Evolutionary conservation across 2,113 vertebrate genomes (phyloP).

Genomic region (Tenebrosternarchus preto): DNA sequence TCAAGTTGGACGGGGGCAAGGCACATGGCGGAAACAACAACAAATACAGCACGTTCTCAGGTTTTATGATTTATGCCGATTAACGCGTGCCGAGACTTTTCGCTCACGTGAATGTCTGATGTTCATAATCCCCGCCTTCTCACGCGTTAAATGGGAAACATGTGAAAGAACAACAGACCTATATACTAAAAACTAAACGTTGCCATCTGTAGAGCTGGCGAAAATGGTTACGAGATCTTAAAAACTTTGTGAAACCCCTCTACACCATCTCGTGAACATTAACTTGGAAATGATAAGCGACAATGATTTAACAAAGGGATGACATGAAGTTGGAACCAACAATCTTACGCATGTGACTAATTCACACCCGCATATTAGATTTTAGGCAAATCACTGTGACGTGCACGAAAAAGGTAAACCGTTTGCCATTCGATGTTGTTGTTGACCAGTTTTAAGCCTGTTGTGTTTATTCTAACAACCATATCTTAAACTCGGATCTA

Average conservation of each 20-base stretch:
- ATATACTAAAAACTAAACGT: background rate
- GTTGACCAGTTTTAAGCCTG: constrained; percentile 2
- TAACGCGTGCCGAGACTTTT: constrained; percentile 66
- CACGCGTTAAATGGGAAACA: background rate
- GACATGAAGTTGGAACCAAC: background rate
- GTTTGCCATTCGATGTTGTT: constrained; percentile 5
- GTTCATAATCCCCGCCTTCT: background rate
- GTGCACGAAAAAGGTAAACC: constrained; percentile 19
- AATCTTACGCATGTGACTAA: constrained; percentile 20
- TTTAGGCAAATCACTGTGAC: constrained; percentile 48
- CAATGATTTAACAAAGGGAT: background rate
- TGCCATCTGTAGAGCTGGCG: constrained; percentile 6
- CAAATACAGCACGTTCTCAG: constrained; percentile 99
- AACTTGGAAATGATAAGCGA: background rate
- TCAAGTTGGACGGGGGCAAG: constrained; percentile 97
- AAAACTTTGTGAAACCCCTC: background rate
- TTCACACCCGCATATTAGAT: constrained; percentile 26
- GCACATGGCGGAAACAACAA: constrained; percentile 99
- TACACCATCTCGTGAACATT: background rate
- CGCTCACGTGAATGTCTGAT: background rate
- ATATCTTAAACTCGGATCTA: background rate
- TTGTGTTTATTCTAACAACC: background rate
- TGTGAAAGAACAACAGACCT: background rate
- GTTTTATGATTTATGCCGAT: constrained; percentile 98
- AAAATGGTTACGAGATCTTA: background rate